A percentile compares a stretch with the other conserved stretches of the same genome.
phyloP scores from a whole-genome alignment of 2,888 invertebrate species.

The Mythimna impura region DNA sequence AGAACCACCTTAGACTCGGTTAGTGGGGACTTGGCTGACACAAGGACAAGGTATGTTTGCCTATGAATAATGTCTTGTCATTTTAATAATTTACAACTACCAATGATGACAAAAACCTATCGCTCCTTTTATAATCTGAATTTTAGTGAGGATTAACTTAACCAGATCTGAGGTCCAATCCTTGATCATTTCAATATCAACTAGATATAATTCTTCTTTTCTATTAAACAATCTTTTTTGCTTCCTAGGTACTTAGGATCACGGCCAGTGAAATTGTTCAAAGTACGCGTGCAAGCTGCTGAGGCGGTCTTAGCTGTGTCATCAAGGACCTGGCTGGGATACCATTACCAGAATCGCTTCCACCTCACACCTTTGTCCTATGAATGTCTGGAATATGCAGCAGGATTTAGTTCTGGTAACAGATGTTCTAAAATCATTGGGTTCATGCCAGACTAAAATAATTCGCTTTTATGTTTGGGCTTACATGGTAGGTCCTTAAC shows the following conservation, averaged over 20 bases:
- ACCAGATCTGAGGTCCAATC: slow-evolving; percentile 84
- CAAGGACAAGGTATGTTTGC: slow-evolving; percentile 94
- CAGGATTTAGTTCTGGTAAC: slow-evolving; percentile 96
- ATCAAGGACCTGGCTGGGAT: slow-evolving; percentile 99
- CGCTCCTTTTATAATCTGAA: slow-evolving; percentile 92
- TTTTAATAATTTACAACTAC: slow-evolving; percentile 28
- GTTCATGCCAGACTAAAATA: not conserved
- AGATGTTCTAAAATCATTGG: not conserved
- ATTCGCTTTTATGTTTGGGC: slow-evolving; percentile 13
- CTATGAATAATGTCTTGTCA: not conserved
- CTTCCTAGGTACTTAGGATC: slow-evolving; percentile 95
- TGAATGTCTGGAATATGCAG: slow-evolving; percentile 98
- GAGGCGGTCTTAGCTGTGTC: slow-evolving; percentile 99
- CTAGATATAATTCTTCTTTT: not conserved
- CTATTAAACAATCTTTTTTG: not conserved
- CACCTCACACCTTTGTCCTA: slow-evolving; percentile 99
- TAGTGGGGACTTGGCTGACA: slow-evolving; percentile 99
- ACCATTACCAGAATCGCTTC: slow-evolving; percentile 99
- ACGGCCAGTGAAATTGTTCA: slow-evolving; percentile 98
- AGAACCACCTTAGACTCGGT: slow-evolving; percentile 98
- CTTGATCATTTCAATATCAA: not conserved
- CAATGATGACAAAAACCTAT: slow-evolving; percentile 84
- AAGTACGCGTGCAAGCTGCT: slow-evolving; percentile 98
- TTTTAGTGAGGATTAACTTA: slow-evolving; percentile 88
- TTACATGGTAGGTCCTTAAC: slow-evolving; percentile 22